Base-by-base conservation (phyloP, 2,113 vertebrate genomes). In the Benitochromis conjunctus region DNA sequence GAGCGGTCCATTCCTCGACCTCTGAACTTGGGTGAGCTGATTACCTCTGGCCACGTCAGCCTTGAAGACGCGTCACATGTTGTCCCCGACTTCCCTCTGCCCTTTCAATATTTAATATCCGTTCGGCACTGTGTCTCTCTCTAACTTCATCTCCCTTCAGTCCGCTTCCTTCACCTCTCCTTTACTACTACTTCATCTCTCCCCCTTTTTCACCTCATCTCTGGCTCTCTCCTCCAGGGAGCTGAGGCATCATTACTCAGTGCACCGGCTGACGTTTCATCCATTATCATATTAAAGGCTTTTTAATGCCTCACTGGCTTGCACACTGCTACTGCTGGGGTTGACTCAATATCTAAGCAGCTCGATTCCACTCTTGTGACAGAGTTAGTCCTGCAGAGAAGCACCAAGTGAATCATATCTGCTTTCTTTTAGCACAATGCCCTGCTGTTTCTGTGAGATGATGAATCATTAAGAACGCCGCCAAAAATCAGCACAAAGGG, bases 251-350 rank as follows among this genome's bases (percentile, higher is more conserved):
- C 94, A 89, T 92, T 92, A 94, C 92, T 94, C 92, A 83, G 77
- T 29, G 77, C 29, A 80, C 84, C 24, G 58, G 80, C 86, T 92
- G 94, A 92, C 89, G 89, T 91, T 91, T 92, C 89, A 90, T 84
- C 92, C 82, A 94, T 95, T 96, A 96, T 95, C 95, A 95, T 95
- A 96, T 95, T 95, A 96, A 95, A 94, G 92, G 91, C 91, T 93
- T 94, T 95, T 95, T 95, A 95, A 95, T 88, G 92, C 92, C 83
- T 92, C 80, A 38, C 89, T 91, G 91, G 86, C 86, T 86, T 5
- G 64, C 82, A 34, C 81, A 66, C 79, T 78, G 88, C 83, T 74
- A 77, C 82, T 74, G 86, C 85, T 77, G 82, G 46, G 76, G 85
- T 88, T 51, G 81, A 84, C 88, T 90, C 80, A 31, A 83, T 88